Evolutionary conservation across 2,888 invertebrate species (phyloP).

Genomic region (Gymnosoma rotundatum): DNA sequence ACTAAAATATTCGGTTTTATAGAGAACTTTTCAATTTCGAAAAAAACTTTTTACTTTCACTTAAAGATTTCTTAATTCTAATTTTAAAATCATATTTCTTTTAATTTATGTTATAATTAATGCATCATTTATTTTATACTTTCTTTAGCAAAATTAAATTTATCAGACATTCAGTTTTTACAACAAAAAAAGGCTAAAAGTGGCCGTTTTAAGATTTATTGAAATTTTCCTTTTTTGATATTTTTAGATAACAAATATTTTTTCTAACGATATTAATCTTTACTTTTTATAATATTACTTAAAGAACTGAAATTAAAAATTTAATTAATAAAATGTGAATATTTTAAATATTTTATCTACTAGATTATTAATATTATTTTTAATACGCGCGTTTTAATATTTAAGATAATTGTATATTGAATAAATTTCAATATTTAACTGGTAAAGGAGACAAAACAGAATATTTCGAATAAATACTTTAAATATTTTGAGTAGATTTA

Average conservation of each 20-base stretch:
- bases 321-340: constrained; percentile 30
- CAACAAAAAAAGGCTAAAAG: constrained; percentile 10
- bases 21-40: too few relatives aligned
- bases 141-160: too few relatives aligned
- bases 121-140: too few relatives aligned
- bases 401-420: constrained; percentile 10
- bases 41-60: too few relatives aligned
- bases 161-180: neutral
- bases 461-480: constrained; percentile 31
- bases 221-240: constrained; percentile 39
- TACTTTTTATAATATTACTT: constrained; percentile 3
- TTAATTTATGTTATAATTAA: too few relatives aligned
- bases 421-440: constrained; percentile 1
- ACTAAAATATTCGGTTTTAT: too few relatives aligned
- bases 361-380: constrained; percentile 49
- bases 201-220: neutral
- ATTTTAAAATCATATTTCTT: neutral
- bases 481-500: constrained; percentile 5
- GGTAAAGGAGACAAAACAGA: constrained; percentile 1
- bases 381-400: constrained; percentile 51
- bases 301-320: constrained; percentile 33
- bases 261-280: neutral
- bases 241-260: neutral
- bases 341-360: constrained; percentile 12
- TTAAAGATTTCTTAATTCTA: neutral